Base-by-base conservation (phyloP, 2,113 vertebrate species). In the Colossoma macropomum region DNA sequence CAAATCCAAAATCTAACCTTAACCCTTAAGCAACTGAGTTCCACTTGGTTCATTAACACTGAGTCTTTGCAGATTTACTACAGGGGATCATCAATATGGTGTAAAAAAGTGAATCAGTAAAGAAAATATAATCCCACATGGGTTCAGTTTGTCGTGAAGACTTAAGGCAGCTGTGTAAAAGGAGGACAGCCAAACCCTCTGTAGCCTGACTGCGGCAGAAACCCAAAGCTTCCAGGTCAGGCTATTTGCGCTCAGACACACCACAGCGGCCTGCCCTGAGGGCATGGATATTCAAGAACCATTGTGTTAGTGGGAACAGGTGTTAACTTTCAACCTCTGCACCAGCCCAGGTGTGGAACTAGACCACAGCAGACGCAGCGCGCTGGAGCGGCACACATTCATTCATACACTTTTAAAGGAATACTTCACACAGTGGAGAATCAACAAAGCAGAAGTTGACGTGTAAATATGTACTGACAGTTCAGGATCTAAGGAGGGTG, bases 301-400 rank as follows among this genome's bases (percentile, higher is more conserved):
- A 50, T 48, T 81, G 54, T 81, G 52, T 48, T 10, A 34, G 34
- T 52, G 28, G 48, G 70, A 48, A 41, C 38, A 30, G 79, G 75
- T 52, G 32, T 81, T 71, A 65, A 28, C 69, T 82, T 85, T 77
- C 63, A 66, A 70, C 73, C 80, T 59, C 59, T 32, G 74, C 63
- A 54, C 41, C 27, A 30, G 52, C 41, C n/a, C 11, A 77, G 54
- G 78, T 70, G 30, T 48, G 27, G 38, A 73, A 62, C 69, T 48
- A 48, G 17, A 41, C 34, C 56, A 62, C 63, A 79, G 27, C 54
- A 80, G 66, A 71, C 32, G 54, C 63, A 8, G 17, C 45, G 13
- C 48, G 10, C 1, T 50, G 27, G 17, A n/a, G 0, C 4, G 23
- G 54, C 54, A 56, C 13, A 15, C 10, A 30, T 17, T 32, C 62